phyloP scores from a whole-genome alignment of 2,113 vertebrate genomes.

The Apteryx mantelli region DNA sequence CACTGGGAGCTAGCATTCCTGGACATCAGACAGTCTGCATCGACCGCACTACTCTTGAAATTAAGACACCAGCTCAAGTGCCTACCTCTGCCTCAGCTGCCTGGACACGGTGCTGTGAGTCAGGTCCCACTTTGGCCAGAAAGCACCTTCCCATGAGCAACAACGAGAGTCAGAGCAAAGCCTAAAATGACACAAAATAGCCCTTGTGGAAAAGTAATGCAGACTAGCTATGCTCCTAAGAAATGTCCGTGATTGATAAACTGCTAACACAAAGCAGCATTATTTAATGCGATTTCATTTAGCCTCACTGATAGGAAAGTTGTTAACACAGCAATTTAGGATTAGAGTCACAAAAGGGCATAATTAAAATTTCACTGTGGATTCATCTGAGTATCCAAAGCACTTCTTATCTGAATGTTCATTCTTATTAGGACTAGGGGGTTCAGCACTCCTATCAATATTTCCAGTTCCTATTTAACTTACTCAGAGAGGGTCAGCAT shows the following conservation, averaged over 20 bases:
- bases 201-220: background rate
- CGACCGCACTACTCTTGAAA: background rate
- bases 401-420: background rate
- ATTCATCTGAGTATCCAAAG: background rate
- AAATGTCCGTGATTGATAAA: background rate
- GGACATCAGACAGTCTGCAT: rapidly evolving
- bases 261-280: background rate
- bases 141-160: background rate
- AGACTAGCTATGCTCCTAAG: background rate
- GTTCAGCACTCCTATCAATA: background rate
- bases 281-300: background rate
- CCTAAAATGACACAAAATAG: background rate
- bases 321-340: slow-evolving; percentile 21
- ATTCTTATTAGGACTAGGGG: background rate
- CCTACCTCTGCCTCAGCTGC: rapidly evolving
- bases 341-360: background rate
- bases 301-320: background rate
- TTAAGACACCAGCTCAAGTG: background rate
- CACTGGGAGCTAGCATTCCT: rapidly evolving
- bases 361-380: slow-evolving; percentile 17
- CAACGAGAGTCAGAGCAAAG: background rate
- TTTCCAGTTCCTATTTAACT: slow-evolving; percentile 12
- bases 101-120: background rate
- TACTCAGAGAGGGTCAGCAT: background rate
- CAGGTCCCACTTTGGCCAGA: rapidly evolving